Percentiles rank a stretch among this genome's conserved stretches.
Evolutionary conservation across 2,113 vertebrate genomes (phyloP).

Genomic region (mouse (Mus musculus)): GRCm39 chr12:111411001-111411500

Average conservation of each 20-base stretch:
- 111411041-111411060: background rate
- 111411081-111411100: background rate
- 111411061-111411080: too few relatives aligned
- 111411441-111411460: background rate
- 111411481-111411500: slow-evolving; percentile 59
- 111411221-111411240: background rate
- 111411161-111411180: background rate
- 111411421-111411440: background rate
- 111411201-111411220: background rate
- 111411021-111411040: background rate
- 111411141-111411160: background rate
- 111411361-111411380: slow-evolving; percentile 37
- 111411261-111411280: accelerated
- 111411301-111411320: accelerated
- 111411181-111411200: background rate
- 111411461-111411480: background rate
- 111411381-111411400: slow-evolving; percentile 67
- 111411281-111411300: accelerated
- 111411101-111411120: background rate
- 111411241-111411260: background rate
- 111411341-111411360: background rate
- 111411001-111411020: background rate
- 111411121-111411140: too few relatives aligned
- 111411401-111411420: slow-evolving; percentile 36
- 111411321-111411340: accelerated